phyloP scores from a whole-genome alignment of 2,888 invertebrate species.

The Caenorhabditis doughertyi region DNA sequence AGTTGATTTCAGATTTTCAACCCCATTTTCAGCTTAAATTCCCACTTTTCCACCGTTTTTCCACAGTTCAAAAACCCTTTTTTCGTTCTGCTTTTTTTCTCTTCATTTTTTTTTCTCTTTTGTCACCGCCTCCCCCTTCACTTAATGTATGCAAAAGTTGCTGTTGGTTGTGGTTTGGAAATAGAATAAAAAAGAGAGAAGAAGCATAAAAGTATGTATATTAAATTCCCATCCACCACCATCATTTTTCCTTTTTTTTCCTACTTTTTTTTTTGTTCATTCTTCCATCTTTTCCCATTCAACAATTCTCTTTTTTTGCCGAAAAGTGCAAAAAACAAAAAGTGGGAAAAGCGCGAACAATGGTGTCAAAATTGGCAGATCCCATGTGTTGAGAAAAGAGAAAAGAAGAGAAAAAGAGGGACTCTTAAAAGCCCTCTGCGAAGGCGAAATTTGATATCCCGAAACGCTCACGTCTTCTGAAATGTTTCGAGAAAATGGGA shows the following conservation, averaged over 20 bases:
- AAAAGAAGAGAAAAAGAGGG: slow-evolving; percentile 7
- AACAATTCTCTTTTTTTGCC: not conserved
- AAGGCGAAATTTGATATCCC: slow-evolving; percentile 7
- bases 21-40: not conserved
- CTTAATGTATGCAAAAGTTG: slow-evolving; percentile 54
- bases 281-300: not conserved
- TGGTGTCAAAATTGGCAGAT: slow-evolving; percentile 36
- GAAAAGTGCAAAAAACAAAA: slow-evolving; percentile 6
- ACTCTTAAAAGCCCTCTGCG: not conserved
- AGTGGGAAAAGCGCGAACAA: slow-evolving; percentile 27
- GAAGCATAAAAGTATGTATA: slow-evolving; percentile 51
- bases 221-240: slow-evolving; percentile 33
- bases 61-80: not conserved
- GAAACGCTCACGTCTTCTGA: too few relatives aligned
- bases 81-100: not conserved
- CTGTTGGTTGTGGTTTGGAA: not conserved
- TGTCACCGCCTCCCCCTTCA: not conserved
- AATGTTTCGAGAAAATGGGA: not conserved
- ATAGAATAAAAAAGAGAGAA: not conserved
- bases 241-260: not conserved
- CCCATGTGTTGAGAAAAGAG: not conserved
- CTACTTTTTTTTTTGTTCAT: not conserved
- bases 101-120: not conserved
- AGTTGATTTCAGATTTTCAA: not conserved
- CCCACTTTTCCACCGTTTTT: not conserved